A percentile compares a stretch with the other conserved stretches of the same genome.
Conservation (phyloP, 2,113 vertebrate genomes). For the Gorsachius goisagi region DNA sequence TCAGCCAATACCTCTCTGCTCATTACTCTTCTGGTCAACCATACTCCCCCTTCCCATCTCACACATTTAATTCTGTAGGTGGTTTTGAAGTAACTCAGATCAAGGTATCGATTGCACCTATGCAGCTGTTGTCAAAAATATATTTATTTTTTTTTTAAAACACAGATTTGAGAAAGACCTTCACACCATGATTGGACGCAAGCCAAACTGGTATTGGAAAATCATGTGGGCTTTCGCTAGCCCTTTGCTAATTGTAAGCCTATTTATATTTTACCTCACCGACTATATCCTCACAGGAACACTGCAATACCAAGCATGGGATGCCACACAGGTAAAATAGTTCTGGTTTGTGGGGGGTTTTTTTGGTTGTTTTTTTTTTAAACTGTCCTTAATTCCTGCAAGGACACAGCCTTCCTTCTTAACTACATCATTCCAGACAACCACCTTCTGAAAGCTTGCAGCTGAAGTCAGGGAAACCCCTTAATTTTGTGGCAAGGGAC, state of each 20-base stretch:
- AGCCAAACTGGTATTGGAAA: slow-evolving; percentile 88
- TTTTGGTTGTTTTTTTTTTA: neutral
- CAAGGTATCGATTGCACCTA: neutral
- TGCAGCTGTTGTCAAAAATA: neutral
- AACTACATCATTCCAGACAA: neutral
- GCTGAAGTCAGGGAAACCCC: neutral
- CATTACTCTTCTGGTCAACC: neutral
- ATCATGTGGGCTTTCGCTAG: slow-evolving; percentile 83
- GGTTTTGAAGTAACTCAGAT: neutral
- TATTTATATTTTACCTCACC: slow-evolving; percentile 87
- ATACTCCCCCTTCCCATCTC: neutral
- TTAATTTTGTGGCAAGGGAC: neutral
- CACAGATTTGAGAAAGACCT: slow-evolving; percentile 90
- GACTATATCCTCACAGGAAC: slow-evolving; percentile 87
- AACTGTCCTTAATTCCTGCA: neutral
- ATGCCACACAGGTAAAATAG: slow-evolving; percentile 79
- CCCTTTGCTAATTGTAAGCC: slow-evolving; percentile 83
- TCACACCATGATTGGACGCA: slow-evolving; percentile 82
- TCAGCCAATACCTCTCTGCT: neutral
- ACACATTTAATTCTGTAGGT: neutral
- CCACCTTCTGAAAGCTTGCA: neutral
- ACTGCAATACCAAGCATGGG: slow-evolving; percentile 89
- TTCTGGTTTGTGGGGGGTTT: neutral
- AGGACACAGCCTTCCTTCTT: neutral
- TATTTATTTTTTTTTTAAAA: neutral